Evolutionary conservation across 1,140 invertebrate genomes (phyloP), one percentile per base, ranked within the genome.

Genomic region (Aradophagus sp.): DNA sequence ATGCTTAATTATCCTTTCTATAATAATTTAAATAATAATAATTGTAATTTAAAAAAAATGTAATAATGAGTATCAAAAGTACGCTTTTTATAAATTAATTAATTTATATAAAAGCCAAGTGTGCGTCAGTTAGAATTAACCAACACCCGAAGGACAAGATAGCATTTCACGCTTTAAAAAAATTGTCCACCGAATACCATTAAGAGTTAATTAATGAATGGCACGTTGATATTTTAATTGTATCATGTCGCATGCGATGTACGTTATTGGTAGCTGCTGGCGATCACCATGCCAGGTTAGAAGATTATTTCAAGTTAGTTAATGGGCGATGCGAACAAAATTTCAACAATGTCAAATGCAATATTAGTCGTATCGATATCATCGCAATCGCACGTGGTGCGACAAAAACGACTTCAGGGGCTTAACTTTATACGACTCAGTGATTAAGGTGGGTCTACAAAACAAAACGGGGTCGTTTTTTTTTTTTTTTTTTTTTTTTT

Each of bases 291-390:
- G 76, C 66, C 73, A 76, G 48, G 77, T 82, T 83, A 80, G 68
- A 79, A 79, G 72, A 84, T 75, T 78, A 84, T 84, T 82, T 77
- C 73, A 72, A 81, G 80, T 80, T 84, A 82, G 79, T 83, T 63
- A 73, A 75, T 69, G 65, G 63, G 62, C 55, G 32, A 71, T 71
- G 59, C 59, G 53, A 71, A 70, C 38, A 41, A 63, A 58, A 63
- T 52, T 61, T 53, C 23, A 68, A 55, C 34, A 59, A 19, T 44
- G 29, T 53, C 55, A 69, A 62, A 69, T 62, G 66, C 66, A 69
- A 44, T 6, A 38, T 41, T 13, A 45, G 32, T 29, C 14, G 23
- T 32, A 14, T 32, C 11, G 26, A 29, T 59, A 13, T 38, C 7
- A 5, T 19, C 13, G 39, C 26, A 27, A 38, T 17, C 38, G 20